Conservation (phyloP, 92 coral and sea anemone species). For the Phymanthus crucifer region DNA sequence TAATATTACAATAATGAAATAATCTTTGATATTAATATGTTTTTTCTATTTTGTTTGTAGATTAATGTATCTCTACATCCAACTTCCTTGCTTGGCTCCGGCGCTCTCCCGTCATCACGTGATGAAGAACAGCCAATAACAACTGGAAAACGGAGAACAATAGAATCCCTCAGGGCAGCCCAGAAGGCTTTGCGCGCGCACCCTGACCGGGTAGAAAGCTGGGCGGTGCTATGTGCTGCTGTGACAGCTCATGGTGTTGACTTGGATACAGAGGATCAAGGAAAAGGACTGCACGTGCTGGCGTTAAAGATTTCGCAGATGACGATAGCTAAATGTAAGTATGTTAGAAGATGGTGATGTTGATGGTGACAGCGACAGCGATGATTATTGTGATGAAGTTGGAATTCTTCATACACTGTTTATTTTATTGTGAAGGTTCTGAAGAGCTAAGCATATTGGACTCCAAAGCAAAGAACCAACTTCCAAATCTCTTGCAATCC, state of each 20-base stretch:
- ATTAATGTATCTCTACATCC: slow-evolving; percentile 53
- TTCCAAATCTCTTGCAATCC: slow-evolving; percentile 54
- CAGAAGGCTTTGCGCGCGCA: slow-evolving; percentile 92
- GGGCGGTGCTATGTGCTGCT: slow-evolving; percentile 85
- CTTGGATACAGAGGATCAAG: slow-evolving; percentile 33
- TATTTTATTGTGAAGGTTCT: slow-evolving; percentile 31
- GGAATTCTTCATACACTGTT: not conserved
- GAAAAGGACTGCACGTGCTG: slow-evolving; percentile 30
- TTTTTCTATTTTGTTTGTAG: not conserved
- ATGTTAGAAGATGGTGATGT: too few species aligned
- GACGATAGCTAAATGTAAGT: slow-evolving; percentile 65
- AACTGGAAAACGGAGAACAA: slow-evolving; percentile 51
- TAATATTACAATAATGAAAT: too few species aligned
- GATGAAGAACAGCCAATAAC: slow-evolving; percentile 28
- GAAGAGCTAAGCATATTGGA: slow-evolving; percentile 49
- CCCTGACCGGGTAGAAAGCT: slow-evolving; percentile 78
- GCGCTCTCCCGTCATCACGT: slow-evolving; percentile 42
- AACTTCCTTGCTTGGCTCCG: slow-evolving; percentile 70
- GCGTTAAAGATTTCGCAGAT: slow-evolving; percentile 72
- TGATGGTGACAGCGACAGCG: too few species aligned
- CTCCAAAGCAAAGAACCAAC: slow-evolving; percentile 45
- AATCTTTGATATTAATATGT: too few species aligned
- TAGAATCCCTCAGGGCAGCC: slow-evolving; percentile 64
- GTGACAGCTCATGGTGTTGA: slow-evolving; percentile 65
- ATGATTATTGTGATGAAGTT: too few species aligned